These are phyloP conservation scores for Gopherus evgoodei DNA, from an alignment of 2,113 vertebrate genomes.

Conservation along the genomic window DNA sequence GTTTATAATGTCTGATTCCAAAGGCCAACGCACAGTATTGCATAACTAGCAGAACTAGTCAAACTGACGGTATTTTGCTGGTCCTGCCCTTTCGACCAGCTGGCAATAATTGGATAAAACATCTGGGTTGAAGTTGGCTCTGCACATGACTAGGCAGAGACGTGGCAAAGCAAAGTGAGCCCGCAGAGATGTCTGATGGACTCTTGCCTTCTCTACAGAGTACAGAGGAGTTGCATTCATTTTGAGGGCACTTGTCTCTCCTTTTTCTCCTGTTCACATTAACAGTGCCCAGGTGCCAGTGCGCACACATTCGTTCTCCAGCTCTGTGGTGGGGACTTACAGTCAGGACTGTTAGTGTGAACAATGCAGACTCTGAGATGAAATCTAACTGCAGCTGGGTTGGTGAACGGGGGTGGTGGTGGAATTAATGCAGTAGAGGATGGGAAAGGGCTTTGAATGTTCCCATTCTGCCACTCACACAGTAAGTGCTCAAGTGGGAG, in stretches of 20 bases:
- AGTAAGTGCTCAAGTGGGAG: neutral
- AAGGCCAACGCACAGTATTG: neutral
- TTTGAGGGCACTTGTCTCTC: neutral
- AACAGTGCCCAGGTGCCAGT: neutral
- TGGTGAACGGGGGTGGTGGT: neutral
- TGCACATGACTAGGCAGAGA: neutral
- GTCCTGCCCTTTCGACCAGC: neutral
- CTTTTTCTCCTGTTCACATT: neutral
- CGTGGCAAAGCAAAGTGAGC: constrained; percentile 10
- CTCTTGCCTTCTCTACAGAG: neutral
- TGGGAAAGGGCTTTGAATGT: neutral
- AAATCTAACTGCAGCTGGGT: neutral
- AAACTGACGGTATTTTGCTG: neutral
- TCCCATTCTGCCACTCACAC: neutral
- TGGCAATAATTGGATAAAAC: neutral
- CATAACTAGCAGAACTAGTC: neutral
- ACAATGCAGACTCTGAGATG: neutral
- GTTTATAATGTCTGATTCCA: neutral
- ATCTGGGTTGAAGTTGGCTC: neutral
- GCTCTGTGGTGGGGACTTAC: neutral
- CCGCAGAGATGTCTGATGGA: neutral
- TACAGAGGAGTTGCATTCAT: neutral
- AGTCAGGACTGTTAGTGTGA: neutral
- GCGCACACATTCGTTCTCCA: neutral
- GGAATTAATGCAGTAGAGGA: neutral